These are phyloP conservation scores for Ctenoplectra terminalis DNA, from an alignment of 1,140 invertebrate species.

Conservation along the genomic window DNA sequence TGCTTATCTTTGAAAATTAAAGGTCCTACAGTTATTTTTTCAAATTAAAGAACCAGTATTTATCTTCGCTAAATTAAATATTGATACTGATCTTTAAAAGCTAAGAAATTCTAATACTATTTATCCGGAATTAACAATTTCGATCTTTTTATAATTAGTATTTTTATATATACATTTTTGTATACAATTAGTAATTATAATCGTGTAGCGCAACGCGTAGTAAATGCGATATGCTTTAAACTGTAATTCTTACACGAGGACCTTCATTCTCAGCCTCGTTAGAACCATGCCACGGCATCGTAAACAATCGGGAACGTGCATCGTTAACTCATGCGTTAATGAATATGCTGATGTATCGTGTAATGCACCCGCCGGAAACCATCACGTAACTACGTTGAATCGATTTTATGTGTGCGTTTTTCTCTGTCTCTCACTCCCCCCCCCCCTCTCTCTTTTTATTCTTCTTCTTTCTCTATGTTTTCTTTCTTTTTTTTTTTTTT, in stretches of 20 bases:
- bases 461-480: too few relatives aligned
- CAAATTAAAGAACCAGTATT: too few relatives aligned
- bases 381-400: slow-evolving; percentile 44
- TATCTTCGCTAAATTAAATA: too few relatives aligned
- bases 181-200: slow-evolving; percentile 28
- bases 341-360: slow-evolving; percentile 41
- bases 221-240: slow-evolving; percentile 3
- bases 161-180: too few relatives aligned
- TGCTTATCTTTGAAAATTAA: too few relatives aligned
- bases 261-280: slow-evolving; percentile 44
- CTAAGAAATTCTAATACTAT: too few relatives aligned
- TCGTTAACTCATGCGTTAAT: slow-evolving; percentile 61
- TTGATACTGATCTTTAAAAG: too few relatives aligned
- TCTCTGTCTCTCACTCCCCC: background rate
- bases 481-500: too few relatives aligned
- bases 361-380: slow-evolving; percentile 41
- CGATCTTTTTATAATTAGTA: too few relatives aligned
- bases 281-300: slow-evolving; percentile 34
- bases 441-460: background rate
- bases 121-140: too few relatives aligned
- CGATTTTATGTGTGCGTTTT: slow-evolving; percentile 2
- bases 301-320: slow-evolving; percentile 55
- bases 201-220: background rate
- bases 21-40: too few relatives aligned
- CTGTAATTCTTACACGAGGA: slow-evolving; percentile 19